Evolutionary conservation across 1,140 invertebrate genomes (phyloP), one percentile per base, ranked within the genome.

Genomic region (Ladona fulva): DNA sequence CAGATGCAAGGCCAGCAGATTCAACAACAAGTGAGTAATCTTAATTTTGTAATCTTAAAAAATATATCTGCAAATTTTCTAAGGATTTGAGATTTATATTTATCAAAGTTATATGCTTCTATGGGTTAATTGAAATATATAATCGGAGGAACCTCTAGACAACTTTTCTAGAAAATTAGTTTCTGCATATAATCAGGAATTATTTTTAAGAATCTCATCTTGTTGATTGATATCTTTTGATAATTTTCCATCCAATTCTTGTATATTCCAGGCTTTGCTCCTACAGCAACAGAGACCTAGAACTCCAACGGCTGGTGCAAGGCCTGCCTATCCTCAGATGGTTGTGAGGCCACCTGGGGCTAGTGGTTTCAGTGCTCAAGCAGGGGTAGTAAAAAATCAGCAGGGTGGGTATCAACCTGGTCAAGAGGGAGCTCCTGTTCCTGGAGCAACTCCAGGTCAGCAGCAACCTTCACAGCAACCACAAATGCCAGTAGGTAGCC

Each of bases 401-500:
- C 52, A 66, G 52, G 52, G 66, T 14, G 52, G 66, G 8, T 66
- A 25, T 25, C 44, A 24, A 25, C 19, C 44, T 10, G 24, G 24
- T 74, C 42, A 24, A 19, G 52, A 66, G 5, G 52, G 52, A 22
- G 52, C 52, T 19, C 52, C 52, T 19, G 52, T 22, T 22, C 52
- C 52, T 19, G 52, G 52, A 12, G 16, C 14, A 3, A 22, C 25
- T 16, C 25, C 76, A 79, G 80, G 80, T 37, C 74, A 78, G n/a
- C 78, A 76, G 74, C 42, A 74, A 25, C 77, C 25, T 8, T 25
- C 25, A 0, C 42, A 76, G 59, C 78, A 76, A 25, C 73, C 37
- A 37, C 42, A 25, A 24, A 25, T 42, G 0, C 25, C 22, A 12
- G 52, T 73, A 19, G 75, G 42, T 0, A 16, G 24, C 6, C 24